Base-by-base conservation (phyloP, 2,113 vertebrate genomes). In the Halcyon malimbica region DNA sequence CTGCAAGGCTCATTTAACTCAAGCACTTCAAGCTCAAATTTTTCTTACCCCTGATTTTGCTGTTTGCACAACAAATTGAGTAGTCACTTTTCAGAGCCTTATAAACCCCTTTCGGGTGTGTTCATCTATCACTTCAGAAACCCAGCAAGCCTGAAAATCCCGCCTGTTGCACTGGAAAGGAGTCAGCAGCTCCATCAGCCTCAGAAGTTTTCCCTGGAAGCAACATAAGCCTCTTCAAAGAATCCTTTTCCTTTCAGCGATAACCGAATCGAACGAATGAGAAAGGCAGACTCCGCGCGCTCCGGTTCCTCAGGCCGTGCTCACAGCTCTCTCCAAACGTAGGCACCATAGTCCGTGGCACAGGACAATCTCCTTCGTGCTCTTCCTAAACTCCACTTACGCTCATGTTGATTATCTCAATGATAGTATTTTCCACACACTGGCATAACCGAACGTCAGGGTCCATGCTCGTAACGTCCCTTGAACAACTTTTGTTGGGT, bases 371-470 rank as follows among this genome's bases (percentile, higher is more conserved):
- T 33, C 14, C 59, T 80, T 67, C 87, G 56, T 2, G 1, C 14
- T 74, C 71, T 73, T 56, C 90, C 97, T 98, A 99, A 83, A 98
- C 94, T 67, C 98, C 98, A 71, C 98, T 98, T 64, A 99, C 98
- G 19, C 98, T 99, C 97, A 99, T 99, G 97, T 98, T 98, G 90
- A 99, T 99, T 31, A 99, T 99, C 89, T 99, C 99, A 95, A 99
- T 98, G 97, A 99, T 99, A 44, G 99, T 99, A 84, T 97, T 99
- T 93, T 99, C 99, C 39, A 99, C 98, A 78, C 99, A 99, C 87
- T 99, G 99, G 94, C 99, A 99, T 23, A 99, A 98, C 96, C 98
- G 99, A 60, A 99, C 99, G 11, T 99, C 99, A 7, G 99, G 99
- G 96, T 99, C 99, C 64, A 97, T 94, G 83, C 98, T 99, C 2